Conservation (phyloP, 2,797 vertebrate genomes). For the Argyrosomus regius region DNA sequence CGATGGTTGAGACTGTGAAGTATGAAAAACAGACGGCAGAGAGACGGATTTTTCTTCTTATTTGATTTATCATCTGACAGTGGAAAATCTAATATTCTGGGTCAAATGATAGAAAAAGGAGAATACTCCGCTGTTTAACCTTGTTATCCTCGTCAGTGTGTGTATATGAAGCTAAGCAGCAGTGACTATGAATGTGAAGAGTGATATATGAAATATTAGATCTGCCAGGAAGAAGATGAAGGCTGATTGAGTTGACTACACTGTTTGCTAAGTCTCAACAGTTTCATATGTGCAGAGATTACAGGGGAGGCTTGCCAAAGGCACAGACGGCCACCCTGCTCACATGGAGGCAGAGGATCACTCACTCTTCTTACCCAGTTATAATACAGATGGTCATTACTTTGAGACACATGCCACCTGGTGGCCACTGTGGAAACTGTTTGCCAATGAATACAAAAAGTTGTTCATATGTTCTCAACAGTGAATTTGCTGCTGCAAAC, state of each 20-base stretch:
- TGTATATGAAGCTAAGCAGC: background rate
- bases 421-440: slow-evolving; percentile 39
- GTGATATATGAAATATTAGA: background rate
- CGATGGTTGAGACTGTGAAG: background rate
- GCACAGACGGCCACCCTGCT: slow-evolving; percentile 41
- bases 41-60: too few species aligned
- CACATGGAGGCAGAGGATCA: slow-evolving; percentile 39
- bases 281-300: slow-evolving; percentile 57
- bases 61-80: background rate
- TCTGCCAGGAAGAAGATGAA: background rate
- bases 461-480: background rate
- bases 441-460: background rate
- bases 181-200: background rate
- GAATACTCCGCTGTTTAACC: background rate
- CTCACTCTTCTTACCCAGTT: slow-evolving; percentile 1
- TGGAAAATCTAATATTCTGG: background rate
- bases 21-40: background rate
- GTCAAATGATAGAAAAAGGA: background rate
- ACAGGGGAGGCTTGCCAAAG: slow-evolving; percentile 34
- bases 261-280: slow-evolving; percentile 32
- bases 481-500: background rate
- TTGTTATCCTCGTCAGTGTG: background rate
- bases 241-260: slow-evolving; percentile 14
- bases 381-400: background rate
- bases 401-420: slow-evolving; percentile 56